Conservation (phyloP, 2,888 invertebrate genomes). For the Stenurella melanura region DNA sequence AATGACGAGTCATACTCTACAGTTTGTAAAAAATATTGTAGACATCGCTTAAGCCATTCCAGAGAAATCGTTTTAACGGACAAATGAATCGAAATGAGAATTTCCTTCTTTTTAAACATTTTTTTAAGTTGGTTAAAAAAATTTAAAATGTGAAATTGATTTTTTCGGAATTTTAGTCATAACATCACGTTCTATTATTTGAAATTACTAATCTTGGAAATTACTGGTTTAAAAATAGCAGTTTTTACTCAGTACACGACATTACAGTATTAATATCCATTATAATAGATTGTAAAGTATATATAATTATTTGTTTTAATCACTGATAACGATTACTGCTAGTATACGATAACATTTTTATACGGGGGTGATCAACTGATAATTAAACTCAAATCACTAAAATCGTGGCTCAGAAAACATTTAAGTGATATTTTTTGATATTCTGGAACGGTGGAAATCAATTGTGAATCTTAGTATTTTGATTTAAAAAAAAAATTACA, state of each 20-base stretch:
- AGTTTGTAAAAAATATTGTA: too few species aligned
- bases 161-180: neutral
- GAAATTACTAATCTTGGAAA: neutral
- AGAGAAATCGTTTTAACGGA: too few species aligned
- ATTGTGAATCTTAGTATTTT: too few species aligned
- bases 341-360: neutral
- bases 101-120: too few species aligned
- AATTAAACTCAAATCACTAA: neutral
- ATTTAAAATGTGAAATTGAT: neutral
- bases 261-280: conserved; percentile 9
- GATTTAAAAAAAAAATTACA: too few species aligned
- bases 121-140: too few species aligned
- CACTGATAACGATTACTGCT: conserved; percentile 21
- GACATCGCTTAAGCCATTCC: too few species aligned
- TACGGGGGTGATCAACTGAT: neutral
- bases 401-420: neutral
- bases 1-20: too few species aligned
- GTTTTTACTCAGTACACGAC: neutral
- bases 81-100: too few species aligned
- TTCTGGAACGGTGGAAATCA: too few species aligned
- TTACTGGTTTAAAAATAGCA: conserved; percentile 5
- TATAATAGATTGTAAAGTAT: conserved; percentile 22
- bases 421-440: neutral
- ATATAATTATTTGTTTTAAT: conserved; percentile 20
- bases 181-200: too few species aligned